phyloP scores from a whole-genome alignment of 2,797 vertebrate genomes.

The Oreortyx pictus region DNA sequence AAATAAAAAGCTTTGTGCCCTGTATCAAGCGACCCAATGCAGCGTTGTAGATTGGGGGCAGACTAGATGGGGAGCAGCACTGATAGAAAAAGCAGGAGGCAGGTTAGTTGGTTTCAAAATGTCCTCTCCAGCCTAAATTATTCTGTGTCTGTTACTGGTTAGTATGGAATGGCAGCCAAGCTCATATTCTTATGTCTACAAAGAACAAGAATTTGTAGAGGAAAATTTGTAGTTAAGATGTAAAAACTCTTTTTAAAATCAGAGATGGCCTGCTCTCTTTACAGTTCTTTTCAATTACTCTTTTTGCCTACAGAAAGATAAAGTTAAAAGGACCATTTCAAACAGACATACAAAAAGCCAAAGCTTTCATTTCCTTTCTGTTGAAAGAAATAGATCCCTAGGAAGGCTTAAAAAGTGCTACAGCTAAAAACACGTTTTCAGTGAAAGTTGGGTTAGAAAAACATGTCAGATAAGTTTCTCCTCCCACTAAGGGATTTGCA shows the following conservation, averaged over 20 bases:
- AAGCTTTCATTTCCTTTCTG: background rate
- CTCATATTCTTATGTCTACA: background rate
- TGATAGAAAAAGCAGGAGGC: background rate
- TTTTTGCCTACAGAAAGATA: constrained; percentile 19
- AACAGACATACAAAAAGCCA: background rate
- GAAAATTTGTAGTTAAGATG: background rate
- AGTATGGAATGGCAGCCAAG: background rate
- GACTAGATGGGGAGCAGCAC: background rate
- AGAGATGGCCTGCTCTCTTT: background rate
- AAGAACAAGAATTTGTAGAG: background rate
- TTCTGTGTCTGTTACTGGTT: background rate
- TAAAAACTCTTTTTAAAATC: background rate
- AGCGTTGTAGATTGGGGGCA: background rate
- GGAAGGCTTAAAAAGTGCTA: background rate
- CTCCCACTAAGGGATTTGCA: background rate
- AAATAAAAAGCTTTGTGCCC: background rate
- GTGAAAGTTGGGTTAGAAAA: background rate
- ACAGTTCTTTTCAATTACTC: background rate
- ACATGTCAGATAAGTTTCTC: background rate
- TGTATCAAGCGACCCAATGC: background rate
- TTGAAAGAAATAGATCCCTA: background rate
- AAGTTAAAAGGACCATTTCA: constrained; percentile 27
- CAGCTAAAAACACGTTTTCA: background rate
- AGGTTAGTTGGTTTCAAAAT: background rate
- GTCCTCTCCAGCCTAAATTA: background rate